Percentiles rank a stretch among this genome's conserved stretches.
phyloP scores from a whole-genome alignment of 2,888 invertebrate species.

The Drosophila acutilabella region DNA sequence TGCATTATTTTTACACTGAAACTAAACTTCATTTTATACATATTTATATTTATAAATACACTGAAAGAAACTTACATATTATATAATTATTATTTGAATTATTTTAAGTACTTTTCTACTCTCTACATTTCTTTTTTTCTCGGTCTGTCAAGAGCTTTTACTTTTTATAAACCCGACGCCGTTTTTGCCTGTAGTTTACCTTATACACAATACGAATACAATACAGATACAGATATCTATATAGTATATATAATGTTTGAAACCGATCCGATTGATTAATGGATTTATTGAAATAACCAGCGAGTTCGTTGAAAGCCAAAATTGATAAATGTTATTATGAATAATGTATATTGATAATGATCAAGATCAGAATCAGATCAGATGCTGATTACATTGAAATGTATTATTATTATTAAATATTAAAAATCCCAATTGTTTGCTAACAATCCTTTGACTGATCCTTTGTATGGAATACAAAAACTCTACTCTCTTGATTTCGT shows the following conservation, averaged over 20 bases:
- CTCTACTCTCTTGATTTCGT: background rate
- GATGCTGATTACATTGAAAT: conserved; percentile 28
- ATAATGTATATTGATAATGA: conserved; percentile 41
- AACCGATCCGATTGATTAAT: conserved; percentile 22
- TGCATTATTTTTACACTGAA: conserved; percentile 64
- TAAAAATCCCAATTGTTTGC: conserved; percentile 67
- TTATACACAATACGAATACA: conserved; percentile 44
- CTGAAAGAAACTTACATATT: conserved; percentile 50
- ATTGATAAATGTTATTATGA: conserved; percentile 64
- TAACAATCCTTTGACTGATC: conserved; percentile 37
- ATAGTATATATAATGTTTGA: conserved; percentile 22
- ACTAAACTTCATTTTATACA: conserved; percentile 9
- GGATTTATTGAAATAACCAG: conserved; percentile 28
- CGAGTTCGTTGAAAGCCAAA: conserved; percentile 67
- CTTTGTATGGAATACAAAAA: too few species aligned
- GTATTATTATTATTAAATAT: conserved; percentile 61
- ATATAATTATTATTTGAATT: conserved; percentile 27
- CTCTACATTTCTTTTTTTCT: conserved; percentile 2
- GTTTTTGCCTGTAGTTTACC: conserved; percentile 56
- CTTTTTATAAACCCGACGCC: conserved; percentile 34
- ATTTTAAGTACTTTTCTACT: conserved; percentile 24
- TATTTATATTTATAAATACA: conserved; percentile 21
- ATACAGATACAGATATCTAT: conserved; percentile 25
- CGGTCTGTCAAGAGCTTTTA: conserved; percentile 36
- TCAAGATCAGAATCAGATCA: conserved; percentile 37